Conservation (phyloP, 2,888 invertebrate genomes). For the Ophion obscuratus region DNA sequence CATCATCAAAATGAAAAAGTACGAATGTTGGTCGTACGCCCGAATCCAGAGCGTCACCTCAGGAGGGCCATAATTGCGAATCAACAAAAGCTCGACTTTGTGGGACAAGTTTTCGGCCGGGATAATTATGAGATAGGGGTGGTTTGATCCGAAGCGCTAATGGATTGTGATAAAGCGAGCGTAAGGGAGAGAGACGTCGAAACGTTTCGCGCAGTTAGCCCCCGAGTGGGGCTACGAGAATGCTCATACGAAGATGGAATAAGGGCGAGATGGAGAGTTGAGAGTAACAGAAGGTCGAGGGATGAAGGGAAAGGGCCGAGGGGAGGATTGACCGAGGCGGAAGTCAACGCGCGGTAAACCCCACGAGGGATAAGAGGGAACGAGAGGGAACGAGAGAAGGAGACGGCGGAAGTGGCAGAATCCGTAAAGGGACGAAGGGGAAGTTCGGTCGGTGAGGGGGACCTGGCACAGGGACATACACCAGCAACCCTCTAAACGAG, state of each 20-base stretch:
- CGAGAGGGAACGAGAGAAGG: constrained; percentile 45
- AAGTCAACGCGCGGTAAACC: constrained; percentile 60
- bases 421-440: background rate
- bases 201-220: constrained; percentile 32
- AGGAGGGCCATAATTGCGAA: background rate
- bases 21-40: no score
- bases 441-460: background rate
- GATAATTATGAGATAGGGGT: constrained; percentile 38
- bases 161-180: constrained; percentile 74
- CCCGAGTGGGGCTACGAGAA: constrained; percentile 28
- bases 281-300: constrained; percentile 2
- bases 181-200: constrained; percentile 61
- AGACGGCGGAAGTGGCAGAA: constrained; percentile 14
- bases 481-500: constrained; percentile 78
- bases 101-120: constrained; percentile 2
- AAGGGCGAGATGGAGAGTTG: constrained; percentile 23
- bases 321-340: constrained; percentile 49
- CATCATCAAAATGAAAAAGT: no score
- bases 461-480: constrained; percentile 24
- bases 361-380: constrained; percentile 48
- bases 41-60: background rate
- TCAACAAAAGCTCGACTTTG: constrained; percentile 10
- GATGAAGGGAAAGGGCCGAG: constrained; percentile 10
- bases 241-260: constrained; percentile 15
- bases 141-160: constrained; percentile 43